phyloP scores from a whole-genome alignment of 2,113 vertebrate genomes.

The Laticauda laticaudata region DNA sequence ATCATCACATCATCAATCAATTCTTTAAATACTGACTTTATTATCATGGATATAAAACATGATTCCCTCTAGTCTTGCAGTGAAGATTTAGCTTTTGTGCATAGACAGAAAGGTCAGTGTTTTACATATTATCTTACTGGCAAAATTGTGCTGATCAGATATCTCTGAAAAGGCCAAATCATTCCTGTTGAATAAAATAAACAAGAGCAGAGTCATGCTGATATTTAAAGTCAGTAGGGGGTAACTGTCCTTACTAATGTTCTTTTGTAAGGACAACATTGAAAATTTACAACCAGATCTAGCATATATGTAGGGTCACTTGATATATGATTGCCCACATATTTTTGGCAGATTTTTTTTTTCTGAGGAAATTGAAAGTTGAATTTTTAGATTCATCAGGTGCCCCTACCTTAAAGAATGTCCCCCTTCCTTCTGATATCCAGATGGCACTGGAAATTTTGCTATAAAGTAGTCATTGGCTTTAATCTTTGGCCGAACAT shows the following conservation, averaged over 20 bases:
- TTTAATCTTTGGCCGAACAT: background rate
- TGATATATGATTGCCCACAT: no score
- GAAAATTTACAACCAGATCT: background rate
- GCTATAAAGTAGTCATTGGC: background rate
- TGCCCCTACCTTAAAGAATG: no score
- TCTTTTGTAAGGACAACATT: background rate
- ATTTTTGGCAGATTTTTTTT: no score
- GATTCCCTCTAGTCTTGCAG: background rate
- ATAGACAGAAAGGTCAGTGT: background rate
- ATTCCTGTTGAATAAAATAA: background rate
- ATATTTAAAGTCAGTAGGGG: background rate
- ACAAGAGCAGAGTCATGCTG: background rate
- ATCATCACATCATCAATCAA: background rate
- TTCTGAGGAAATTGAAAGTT: background rate
- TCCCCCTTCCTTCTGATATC: no score
- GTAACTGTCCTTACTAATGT: background rate
- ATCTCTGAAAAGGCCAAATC: background rate
- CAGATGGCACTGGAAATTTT: background rate
- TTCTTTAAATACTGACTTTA: background rate
- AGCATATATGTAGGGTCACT: background rate
- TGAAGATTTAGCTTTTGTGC: background rate
- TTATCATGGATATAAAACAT: background rate
- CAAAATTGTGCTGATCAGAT: background rate
- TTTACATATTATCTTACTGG: background rate
- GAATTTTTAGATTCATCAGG: background rate